Base-by-base conservation (phyloP, 2,797 vertebrate species). In the Salmo trutta region DNA sequence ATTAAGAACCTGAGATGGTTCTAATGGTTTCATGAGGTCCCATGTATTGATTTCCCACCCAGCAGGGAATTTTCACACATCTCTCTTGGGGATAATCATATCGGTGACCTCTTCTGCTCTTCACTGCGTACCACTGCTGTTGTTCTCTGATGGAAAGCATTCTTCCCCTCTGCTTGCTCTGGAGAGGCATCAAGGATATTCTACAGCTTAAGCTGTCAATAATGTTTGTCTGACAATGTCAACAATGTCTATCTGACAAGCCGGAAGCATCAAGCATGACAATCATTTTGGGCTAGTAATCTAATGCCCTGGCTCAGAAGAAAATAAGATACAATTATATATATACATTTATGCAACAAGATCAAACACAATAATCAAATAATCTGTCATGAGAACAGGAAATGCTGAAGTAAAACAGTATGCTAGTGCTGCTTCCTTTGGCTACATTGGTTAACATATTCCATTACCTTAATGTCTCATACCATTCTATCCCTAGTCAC, bases 1-100 rank as follows among this genome's bases (percentile, higher is more conserved):
- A 94, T 94, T 93, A 93, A 88, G 79, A 77, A 92, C 87, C 77
- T 77, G 86, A 91, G 91, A 91, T 86, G 88, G 88, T 90, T 91
- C 90, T 83, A 81, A 86, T 81, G 89, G 88, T 90, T 92, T 93
- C 90, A 94, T 90, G 92, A 93, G 91, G 94, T 93, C 93, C 92
- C 89, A 93, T 84, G 86, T 88, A 83, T 92, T 89, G 90, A 92
- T 93, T 92, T 91, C 91, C 91, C 83, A 88, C 86, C 88, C 89
- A 87, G 90, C 79, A 53, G 91, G 91, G 90, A 86, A 82, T 79
- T 86, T 84, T 83, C 83, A 86, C 78, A 51, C 75, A 1, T 87
- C 88, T 90, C 80, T 84, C 81, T 84, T 71, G 4, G 82, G 84
- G 89, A 91, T 92, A 92, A 92, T 93, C 91, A 92, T 89, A 92